Percentiles rank a stretch among this genome's conserved stretches.
Evolutionary conservation across 1,140 invertebrate genomes (phyloP).

Genomic region (Theocolax elegans): DNA sequence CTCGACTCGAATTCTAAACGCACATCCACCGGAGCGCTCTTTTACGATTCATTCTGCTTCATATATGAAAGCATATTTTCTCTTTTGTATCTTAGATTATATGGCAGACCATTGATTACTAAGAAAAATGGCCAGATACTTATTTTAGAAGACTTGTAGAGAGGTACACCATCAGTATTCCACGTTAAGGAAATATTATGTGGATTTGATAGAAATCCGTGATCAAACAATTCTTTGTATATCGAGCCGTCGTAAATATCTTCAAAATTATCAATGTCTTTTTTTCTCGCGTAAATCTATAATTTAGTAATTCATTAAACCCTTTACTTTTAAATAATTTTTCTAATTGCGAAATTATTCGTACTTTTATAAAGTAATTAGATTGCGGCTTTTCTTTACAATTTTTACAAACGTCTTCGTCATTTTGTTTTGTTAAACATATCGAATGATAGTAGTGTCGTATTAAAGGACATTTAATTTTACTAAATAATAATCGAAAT

Average conservation of each 20-base stretch:
- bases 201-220: conserved; percentile 26
- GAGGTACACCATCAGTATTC: too few species aligned
- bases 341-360: conserved; percentile 4
- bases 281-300: conserved; percentile 6
- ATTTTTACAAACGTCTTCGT: neutral
- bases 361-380: conserved; percentile 3
- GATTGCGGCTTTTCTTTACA: neutral
- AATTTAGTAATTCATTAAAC: neutral
- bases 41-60: too few species aligned
- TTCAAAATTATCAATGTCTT: conserved; percentile 1
- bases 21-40: too few species aligned
- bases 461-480: neutral
- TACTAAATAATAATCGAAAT: conserved; percentile 33
- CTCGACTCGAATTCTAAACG: too few species aligned
- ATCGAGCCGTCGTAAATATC: conserved; percentile 44
- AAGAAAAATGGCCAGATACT: conserved; percentile 53
- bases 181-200: too few species aligned
- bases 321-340: neutral
- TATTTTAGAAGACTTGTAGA: conserved; percentile 53
- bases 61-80: conserved; percentile 37
- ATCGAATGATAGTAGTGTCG: neutral
- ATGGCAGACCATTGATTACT: conserved; percentile 44
- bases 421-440: neutral
- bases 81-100: conserved; percentile 2
- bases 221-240: conserved; percentile 23